Evolutionary conservation across 2,113 vertebrate species (phyloP), one percentile per base, ranked within the genome.

Genomic region (Amphiprion percula): DNA sequence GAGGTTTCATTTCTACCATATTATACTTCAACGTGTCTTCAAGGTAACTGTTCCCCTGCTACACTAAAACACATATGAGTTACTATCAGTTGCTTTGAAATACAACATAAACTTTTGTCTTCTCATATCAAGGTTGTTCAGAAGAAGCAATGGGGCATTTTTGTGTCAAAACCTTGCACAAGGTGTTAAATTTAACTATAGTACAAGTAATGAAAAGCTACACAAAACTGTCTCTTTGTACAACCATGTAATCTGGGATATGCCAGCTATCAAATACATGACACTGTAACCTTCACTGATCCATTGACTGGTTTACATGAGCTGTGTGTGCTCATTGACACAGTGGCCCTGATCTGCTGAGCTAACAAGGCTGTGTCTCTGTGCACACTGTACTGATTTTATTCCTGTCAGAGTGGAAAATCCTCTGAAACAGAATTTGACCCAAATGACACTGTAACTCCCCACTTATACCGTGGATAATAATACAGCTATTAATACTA

Each of bases 331-430:
- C 60, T 44, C 62, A 65, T 68, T 88, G 89, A 92, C 88, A 90
- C 88, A 85, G 77, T 91, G 79, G 82, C 88, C 88, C 62, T 87
- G 80, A 90, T 90, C 85, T 50, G 58, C 47, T 55, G 24, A 59
- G 66, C 53, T 71, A 65, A 81, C 54, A 37, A 53, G 15, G 30
- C 50, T 37, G 37, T 49, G 28, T 50, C 52, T 49, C 11, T 41
- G n/a, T 47, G 54, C 67, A 53, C 68, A 23, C 60, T 52, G 58
- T 33, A 63, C 76, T 83, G 24, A 83, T 75, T 80, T 61, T 46
- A 19, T 26, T 68, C 37, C 33, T 2, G 63, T 67, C 53, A 64
- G 49, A 24, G 16, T 14, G 24, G 64, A 66, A 68, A 69, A 74
- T 65, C 64, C 41, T 46, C 63, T 50, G 60, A 37, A 68, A 52